phyloP scores from a whole-genome alignment of 2,888 invertebrate species.

The Blera fallax region DNA sequence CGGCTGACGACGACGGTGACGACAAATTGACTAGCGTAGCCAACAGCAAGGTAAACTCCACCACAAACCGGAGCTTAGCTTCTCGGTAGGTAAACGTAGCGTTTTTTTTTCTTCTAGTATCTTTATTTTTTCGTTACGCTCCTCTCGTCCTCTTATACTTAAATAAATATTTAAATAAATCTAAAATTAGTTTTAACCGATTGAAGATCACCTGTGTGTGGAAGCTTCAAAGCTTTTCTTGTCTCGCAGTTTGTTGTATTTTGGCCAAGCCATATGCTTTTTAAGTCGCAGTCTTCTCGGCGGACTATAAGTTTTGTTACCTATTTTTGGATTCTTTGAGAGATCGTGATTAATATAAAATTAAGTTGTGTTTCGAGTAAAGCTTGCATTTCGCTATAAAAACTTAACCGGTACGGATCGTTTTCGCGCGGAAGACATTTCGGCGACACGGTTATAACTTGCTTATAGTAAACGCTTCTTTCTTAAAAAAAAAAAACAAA shows the following conservation, averaged over 20 bases:
- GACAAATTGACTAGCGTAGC: conserved; percentile 63
- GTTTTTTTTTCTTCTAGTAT: background rate
- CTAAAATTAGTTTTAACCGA: conserved; percentile 55
- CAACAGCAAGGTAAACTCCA: conserved; percentile 66
- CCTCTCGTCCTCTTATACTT: conserved; percentile 12
- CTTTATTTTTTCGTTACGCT: background rate
- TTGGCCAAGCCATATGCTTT: conserved; percentile 13
- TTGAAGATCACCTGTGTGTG: conserved; percentile 32
- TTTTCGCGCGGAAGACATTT: conserved; percentile 47
- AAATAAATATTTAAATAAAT: conserved; percentile 45
- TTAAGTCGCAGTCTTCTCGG: background rate
- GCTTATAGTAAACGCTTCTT: background rate
- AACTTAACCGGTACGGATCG: conserved; percentile 54
- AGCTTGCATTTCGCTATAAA: conserved; percentile 63
- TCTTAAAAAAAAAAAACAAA: too few species aligned
- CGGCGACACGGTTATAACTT: conserved; percentile 36
- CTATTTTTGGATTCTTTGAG: conserved; percentile 28
- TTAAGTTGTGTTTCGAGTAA: conserved; percentile 33
- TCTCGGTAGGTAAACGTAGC: conserved; percentile 7
- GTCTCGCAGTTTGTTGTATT: conserved; percentile 11
- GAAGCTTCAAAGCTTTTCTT: conserved; percentile 51
- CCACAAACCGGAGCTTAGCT: conserved; percentile 64
- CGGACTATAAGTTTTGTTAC: conserved; percentile 14
- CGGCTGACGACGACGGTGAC: conserved; percentile 25
- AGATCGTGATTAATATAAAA: conserved; percentile 57